Evolutionary conservation across 2,888 invertebrate species (phyloP), one percentile per base, ranked within the genome.

Genomic region (Carpatolechia fugitivella): DNA sequence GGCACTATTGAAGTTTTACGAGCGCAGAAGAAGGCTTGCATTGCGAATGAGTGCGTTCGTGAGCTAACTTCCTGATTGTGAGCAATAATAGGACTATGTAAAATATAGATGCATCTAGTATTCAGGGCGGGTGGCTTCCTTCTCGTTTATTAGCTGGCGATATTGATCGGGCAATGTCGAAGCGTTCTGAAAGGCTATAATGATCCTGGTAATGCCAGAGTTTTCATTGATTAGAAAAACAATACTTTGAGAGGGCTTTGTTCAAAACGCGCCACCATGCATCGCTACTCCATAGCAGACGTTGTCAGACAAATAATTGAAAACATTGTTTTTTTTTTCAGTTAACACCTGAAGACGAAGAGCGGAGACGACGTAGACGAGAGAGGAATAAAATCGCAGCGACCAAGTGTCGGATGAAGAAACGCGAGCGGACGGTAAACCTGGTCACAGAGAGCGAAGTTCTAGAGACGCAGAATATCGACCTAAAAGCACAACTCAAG

Each of bases 331-430:
- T 14, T 3, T 52, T 20, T 18, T 31, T 46, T 11, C 16, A 96
- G 96, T 85, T 97, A 63, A 97, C 98, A 8, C 95, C 96, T 49
- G 97, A 97, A 90, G 97, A 97, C 75, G 97, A 97, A 85, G 97
- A 97, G 75, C 92, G 97, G 33, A 92, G 97, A 56, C 91, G 95
- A 57, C 92, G 97, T 56, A 91, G 98, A 72, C 93, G 98, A 70
- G 98, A 98, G 84, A 92, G 97, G 66, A 98, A 98, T 84, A 98
- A 98, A 90, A 96, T 98, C 62, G 98, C 98, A 52, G 98, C 98
- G 57, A 98, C 98, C 10, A 98, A 98, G 82, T 98, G 98, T 78
- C 93, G 98, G 64, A 93, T 97, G 91, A 98, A 98, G 92, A 98
- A 98, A 81, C 94, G 97, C 36, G 97, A 97, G 77, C 93, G 96